Base-by-base conservation (phyloP, 2,797 vertebrate species). In the Nyctibius grandis region DNA sequence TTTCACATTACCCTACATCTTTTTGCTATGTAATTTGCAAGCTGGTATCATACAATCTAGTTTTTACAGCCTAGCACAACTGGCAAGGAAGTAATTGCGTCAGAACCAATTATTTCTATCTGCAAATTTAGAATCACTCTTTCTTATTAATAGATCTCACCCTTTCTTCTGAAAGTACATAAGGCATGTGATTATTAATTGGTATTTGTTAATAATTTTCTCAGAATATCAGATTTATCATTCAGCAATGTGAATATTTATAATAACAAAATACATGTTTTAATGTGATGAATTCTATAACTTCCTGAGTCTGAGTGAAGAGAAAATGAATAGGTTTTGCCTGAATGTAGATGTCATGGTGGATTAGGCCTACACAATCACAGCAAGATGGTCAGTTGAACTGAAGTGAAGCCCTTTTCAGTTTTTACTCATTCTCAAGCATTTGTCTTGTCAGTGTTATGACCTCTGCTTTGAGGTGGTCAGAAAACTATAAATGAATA, bases 61-160 rank as follows among this genome's bases (percentile, higher is more conserved):
- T 92, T 26, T 74, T 93, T 75, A 91, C 42, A 74, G 44, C 59
- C 48, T 88, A 83, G 72, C 54, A 73, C 60, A 82, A 93, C 85
- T 93, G 83, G n/a, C 44, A 89, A 74, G 59, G 59, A 72, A 92
- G 89, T 88, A 89, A 87, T 65, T 92, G 56, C 68, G 72, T 85
- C 69, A 72, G 60, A 95, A 91, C 29, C 28, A 95, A 70, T 91
- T 82, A 69, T 73, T 90, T 89, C 73, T 80, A 2, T 86, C 91
- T 96, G 93, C 59, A 69, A 76, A 88, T 85, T 87, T 85, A 96
- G 60, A 79, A 75, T 76, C 3, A 0, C 13, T 79, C 33, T 29
- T 83, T 68, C 44, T 34, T 93, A 51, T 91, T 91, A 88, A 88
- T 85, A 81, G 68, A 72, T 31, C 63, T 93, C 3, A 1, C 12